Percentiles rank a stretch among this genome's conserved stretches.
These are phyloP conservation scores for Riparia riparia DNA, from an alignment of 2,113 vertebrate species.

Conservation along the genomic window DNA sequence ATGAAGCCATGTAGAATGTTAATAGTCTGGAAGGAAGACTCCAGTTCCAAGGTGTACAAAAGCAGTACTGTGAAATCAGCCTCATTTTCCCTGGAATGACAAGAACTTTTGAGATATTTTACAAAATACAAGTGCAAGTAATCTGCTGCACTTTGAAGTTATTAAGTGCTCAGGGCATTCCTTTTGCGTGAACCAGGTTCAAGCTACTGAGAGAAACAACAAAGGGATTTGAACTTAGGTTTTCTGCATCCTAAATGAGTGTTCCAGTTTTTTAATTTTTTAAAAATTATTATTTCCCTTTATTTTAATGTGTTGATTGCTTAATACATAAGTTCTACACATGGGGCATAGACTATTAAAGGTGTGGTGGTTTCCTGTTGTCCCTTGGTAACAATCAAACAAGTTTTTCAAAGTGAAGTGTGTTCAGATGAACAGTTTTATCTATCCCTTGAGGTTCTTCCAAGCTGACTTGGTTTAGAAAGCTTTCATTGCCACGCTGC, in stretches of 20 bases:
- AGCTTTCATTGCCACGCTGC: not conserved
- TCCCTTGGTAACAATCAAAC: not conserved
- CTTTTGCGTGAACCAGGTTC: constrained; percentile 21
- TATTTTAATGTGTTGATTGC: not conserved
- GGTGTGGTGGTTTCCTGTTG: not conserved
- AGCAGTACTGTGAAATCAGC: constrained; percentile 12
- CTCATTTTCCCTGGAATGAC: constrained; percentile 22
- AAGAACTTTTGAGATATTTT: constrained; percentile 34
- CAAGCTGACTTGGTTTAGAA: not conserved
- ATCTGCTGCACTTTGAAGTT: constrained; percentile 12
- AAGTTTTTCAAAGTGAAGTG: not conserved
- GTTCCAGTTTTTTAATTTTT: not conserved
- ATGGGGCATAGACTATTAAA: not conserved
- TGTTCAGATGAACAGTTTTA: not conserved
- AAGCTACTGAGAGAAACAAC: not conserved
- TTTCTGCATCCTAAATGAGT: not conserved
- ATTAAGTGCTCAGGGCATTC: not conserved
- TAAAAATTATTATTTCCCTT: not conserved
- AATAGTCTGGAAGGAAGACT: not conserved
- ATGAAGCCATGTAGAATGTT: not conserved
- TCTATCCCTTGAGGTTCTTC: not conserved
- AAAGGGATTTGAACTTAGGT: not conserved
- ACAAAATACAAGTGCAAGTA: not conserved
- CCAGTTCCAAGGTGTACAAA: not conserved
- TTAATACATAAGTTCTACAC: not conserved